Conservation (phyloP, 2,113 vertebrate species). For the Burhinus oedicnemus region DNA sequence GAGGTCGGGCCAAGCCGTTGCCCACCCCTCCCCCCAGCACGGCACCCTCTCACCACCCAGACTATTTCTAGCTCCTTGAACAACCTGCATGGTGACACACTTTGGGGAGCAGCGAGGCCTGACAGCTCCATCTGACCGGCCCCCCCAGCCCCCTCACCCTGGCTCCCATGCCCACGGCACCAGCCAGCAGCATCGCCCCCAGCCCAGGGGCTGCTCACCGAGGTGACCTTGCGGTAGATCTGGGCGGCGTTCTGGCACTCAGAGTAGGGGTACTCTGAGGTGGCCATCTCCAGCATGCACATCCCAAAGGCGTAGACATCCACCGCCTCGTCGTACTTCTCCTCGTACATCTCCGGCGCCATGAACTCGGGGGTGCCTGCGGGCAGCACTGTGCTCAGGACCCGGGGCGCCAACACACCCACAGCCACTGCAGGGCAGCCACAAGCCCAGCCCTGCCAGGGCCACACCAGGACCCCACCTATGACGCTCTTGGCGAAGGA, state of each 20-base stretch:
- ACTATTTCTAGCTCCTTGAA: neutral
- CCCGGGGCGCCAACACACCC: accelerated
- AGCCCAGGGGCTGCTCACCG: slow-evolving; percentile 75
- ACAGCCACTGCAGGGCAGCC: accelerated
- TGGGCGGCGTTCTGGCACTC: slow-evolving; percentile 98
- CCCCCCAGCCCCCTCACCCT: neutral
- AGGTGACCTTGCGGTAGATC: slow-evolving; percentile 99
- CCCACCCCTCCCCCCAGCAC: neutral
- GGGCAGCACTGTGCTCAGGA: neutral
- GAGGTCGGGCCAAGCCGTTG: neutral
- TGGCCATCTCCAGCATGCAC: slow-evolving; percentile 99
- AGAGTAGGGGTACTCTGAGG: slow-evolving; percentile 95
- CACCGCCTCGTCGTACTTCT: slow-evolving; percentile 96
- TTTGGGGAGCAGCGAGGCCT: neutral
- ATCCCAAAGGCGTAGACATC: slow-evolving; percentile 98
- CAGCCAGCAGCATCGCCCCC: neutral
- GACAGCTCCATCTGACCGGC: neutral
- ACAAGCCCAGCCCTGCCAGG: accelerated
- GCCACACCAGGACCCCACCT: slow-evolving; percentile 62
- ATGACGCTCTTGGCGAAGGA: slow-evolving; percentile 99
- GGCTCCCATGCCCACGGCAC: neutral
- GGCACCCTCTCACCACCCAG: neutral
- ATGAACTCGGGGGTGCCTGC: slow-evolving; percentile 98
- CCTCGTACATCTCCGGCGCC: slow-evolving; percentile 99
- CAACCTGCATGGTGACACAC: neutral